phyloP scores from a whole-genome alignment of 2,888 invertebrate genomes.

The Lithosia quadra region DNA sequence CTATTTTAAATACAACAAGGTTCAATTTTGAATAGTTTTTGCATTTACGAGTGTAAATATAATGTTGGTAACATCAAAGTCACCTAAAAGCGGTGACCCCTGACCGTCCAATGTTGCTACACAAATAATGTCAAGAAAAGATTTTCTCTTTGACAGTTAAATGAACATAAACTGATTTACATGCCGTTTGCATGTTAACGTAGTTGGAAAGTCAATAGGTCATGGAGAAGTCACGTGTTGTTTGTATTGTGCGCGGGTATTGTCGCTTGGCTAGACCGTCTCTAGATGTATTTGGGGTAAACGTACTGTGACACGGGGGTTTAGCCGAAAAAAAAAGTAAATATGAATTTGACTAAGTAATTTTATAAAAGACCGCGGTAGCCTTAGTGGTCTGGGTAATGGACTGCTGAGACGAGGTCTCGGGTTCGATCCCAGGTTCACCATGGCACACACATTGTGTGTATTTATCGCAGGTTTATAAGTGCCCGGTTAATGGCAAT shows the following conservation, averaged over 20 bases:
- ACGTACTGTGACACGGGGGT: not conserved
- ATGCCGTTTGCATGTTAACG: constrained; percentile 62
- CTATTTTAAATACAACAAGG: constrained; percentile 17
- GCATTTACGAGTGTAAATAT: constrained; percentile 14
- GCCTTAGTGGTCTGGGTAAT: too few species aligned
- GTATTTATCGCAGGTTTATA: too few species aligned
- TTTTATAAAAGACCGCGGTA: too few species aligned
- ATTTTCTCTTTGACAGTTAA: constrained; percentile 62
- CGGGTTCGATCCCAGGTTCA: too few species aligned
- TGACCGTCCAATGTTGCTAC: constrained; percentile 55
- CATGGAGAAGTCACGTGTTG: constrained; percentile 30
- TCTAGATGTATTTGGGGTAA: constrained; percentile 7
- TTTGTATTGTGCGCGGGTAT: constrained; percentile 17
- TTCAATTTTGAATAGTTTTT: constrained; percentile 17
- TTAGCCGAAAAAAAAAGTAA: not conserved
- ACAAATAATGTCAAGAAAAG: constrained; percentile 65
- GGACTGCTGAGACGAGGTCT: too few species aligned
- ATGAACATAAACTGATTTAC: constrained; percentile 65
- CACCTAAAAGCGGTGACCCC: constrained; percentile 64
- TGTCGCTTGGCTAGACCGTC: constrained; percentile 10
- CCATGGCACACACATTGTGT: too few species aligned
- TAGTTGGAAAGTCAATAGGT: constrained; percentile 55
- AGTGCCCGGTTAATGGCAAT: too few species aligned
- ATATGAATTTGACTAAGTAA: not conserved
- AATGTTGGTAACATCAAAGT: constrained; percentile 56